phyloP scores from a whole-genome alignment of 2,888 invertebrate genomes.

The Anagyrus pseudococci region DNA sequence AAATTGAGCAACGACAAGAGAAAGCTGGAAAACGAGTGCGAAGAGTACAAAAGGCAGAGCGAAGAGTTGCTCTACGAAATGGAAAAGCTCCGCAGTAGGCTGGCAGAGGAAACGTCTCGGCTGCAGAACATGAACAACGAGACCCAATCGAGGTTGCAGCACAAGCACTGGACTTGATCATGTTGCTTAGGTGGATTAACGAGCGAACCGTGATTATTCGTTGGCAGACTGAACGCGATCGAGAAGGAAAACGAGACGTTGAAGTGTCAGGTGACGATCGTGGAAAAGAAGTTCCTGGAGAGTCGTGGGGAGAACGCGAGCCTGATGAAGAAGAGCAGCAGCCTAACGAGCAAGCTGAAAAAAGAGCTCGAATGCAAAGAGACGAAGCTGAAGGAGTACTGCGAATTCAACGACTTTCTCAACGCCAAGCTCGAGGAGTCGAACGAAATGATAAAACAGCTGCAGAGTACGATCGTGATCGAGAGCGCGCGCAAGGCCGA shows the following conservation, averaged over 20 bases:
- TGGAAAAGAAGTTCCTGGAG: conserved; percentile 7
- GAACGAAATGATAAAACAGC: conserved; percentile 39
- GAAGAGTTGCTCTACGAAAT: conserved; percentile 11
- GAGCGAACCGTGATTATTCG: neutral
- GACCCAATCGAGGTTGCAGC: conserved; percentile 15
- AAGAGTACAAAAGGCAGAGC: neutral
- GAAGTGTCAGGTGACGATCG: neutral
- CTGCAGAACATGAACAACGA: no score
- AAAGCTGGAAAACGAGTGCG: conserved; percentile 11
- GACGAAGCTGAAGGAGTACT: conserved; percentile 17
- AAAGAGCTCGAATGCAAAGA: conserved; percentile 3
- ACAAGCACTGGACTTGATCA: no score
- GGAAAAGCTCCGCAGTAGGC: neutral
- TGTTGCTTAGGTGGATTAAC: no score
- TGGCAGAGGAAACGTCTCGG: neutral
- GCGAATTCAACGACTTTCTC: conserved; percentile 37
- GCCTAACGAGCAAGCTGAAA: neutral
- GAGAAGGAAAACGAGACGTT: conserved; percentile 8
- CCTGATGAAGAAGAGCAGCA: conserved; percentile 14
- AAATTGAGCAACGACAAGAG: conserved; percentile 13
- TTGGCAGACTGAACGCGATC: conserved; percentile 6
- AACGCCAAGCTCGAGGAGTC: conserved; percentile 36
- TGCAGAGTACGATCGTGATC: conserved; percentile 21
- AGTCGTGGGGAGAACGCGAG: conserved; percentile 3
- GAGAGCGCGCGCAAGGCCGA: conserved; percentile 20